A percentile compares a stretch with the other conserved stretches of the same genome.
phyloP scores from a whole-genome alignment of 2,113 vertebrate genomes.

The Pleuronectes platessa region DNA sequence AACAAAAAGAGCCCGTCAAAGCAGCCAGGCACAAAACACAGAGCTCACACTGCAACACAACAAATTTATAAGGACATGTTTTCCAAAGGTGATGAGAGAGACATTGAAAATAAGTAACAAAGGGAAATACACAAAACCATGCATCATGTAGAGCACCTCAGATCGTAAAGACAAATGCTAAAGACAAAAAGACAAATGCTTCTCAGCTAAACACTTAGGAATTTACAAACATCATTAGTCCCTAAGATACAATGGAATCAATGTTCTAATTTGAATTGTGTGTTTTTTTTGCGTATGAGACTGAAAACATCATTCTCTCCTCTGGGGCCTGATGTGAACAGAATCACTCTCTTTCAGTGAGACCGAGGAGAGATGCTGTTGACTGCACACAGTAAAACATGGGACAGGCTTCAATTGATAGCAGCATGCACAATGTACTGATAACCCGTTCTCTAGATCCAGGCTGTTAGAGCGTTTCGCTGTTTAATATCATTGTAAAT shows the following conservation, averaged over 20 bases:
- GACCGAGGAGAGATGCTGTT: background rate
- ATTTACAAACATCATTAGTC: background rate
- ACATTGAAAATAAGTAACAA: too few species aligned
- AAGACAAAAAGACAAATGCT: background rate
- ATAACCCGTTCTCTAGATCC: too few species aligned
- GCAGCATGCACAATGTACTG: background rate
- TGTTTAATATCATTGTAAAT: background rate
- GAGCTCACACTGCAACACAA: background rate
- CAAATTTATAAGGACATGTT: background rate
- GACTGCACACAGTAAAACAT: background rate
- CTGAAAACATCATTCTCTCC: background rate
- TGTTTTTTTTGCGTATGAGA: background rate
- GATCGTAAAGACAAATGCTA: background rate
- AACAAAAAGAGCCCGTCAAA: constrained; percentile 29
- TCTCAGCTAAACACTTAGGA: background rate
- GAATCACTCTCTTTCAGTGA: background rate
- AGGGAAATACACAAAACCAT: background rate
- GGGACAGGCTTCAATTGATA: background rate
- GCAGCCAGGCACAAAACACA: constrained; percentile 24
- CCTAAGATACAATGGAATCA: background rate
- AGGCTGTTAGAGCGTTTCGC: background rate
- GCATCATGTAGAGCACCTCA: background rate
- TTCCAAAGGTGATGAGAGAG: too few species aligned
- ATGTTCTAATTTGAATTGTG: background rate
- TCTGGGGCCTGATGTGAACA: background rate